phyloP scores from a whole-genome alignment of 2,113 vertebrate species.

The Hippocampus mohnikei region DNA sequence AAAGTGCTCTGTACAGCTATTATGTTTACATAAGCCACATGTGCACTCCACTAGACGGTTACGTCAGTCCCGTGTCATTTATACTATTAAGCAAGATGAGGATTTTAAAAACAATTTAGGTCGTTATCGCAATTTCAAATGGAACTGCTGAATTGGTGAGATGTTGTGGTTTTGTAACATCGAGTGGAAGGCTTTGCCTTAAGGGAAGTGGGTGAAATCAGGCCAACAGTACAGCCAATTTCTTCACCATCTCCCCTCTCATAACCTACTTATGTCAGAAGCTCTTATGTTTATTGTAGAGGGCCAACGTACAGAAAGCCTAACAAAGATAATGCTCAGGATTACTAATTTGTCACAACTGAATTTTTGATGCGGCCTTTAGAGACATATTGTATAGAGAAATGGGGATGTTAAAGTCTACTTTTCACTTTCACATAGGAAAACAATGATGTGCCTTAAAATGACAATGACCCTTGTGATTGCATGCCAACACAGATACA shows the following conservation, averaged over 20 bases:
- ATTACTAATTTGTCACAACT: background rate
- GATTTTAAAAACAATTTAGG: background rate
- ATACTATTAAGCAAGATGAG: background rate
- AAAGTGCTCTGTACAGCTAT: slow-evolving; percentile 8
- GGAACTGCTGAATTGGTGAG: slow-evolving; percentile 1
- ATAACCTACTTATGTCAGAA: slow-evolving; percentile 61
- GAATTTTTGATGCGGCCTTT: background rate
- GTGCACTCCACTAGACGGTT: background rate
- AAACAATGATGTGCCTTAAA: background rate
- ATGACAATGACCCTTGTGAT: slow-evolving; percentile 17
- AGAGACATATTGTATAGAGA: background rate
- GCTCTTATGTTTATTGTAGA: background rate
- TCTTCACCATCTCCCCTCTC: slow-evolving; percentile 44
- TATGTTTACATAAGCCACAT: slow-evolving; percentile 36
- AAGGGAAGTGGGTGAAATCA: slow-evolving; percentile 57
- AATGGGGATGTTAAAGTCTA: background rate
- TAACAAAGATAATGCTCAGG: background rate
- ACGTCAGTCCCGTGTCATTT: too few relatives aligned
- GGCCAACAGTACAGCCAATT: slow-evolving; percentile 54
- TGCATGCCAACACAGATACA: background rate
- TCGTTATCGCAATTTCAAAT: too few relatives aligned
- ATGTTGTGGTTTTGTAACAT: slow-evolving; percentile 40
- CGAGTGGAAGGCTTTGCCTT: slow-evolving; percentile 46
- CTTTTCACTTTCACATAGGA: background rate
- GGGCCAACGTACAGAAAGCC: background rate